phyloP scores from a whole-genome alignment of 2,888 invertebrate genomes.

The Adela reaumurella region DNA sequence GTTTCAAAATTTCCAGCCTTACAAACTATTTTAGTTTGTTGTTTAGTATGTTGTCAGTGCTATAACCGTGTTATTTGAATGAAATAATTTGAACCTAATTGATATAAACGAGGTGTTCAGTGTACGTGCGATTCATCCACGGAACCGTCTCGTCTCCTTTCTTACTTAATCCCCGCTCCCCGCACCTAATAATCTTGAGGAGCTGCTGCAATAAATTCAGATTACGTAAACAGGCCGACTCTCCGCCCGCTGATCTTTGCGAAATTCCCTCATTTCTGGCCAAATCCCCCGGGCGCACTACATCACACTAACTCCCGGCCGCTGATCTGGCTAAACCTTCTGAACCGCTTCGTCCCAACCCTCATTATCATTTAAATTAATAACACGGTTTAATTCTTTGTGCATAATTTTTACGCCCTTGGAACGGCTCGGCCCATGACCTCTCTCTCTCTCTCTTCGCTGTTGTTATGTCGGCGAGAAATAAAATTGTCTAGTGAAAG shows the following conservation, averaged over 20 bases:
- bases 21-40: no score
- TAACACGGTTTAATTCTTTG: neutral
- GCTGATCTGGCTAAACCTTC: neutral
- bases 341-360: conserved; percentile 14
- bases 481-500: no score
- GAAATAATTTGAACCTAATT: no score
- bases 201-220: neutral
- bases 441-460: neutral
- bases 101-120: no score
- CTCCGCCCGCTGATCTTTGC: neutral
- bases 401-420: neutral
- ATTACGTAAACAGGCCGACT: neutral
- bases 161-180: no score
- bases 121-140: no score
- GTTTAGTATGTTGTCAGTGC: no score
- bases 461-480: neutral
- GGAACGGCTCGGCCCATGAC: neutral
- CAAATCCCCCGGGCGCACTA: conserved; percentile 21
- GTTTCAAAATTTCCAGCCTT: no score
- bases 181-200: neutral
- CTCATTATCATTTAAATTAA: conserved; percentile 29
- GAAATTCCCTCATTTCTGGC: conserved; percentile 5
- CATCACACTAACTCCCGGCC: conserved; percentile 16
- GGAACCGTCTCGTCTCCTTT: no score
- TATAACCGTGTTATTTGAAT: no score